phyloP scores from a whole-genome alignment of 2,888 invertebrate species.

The Drosophila paracracens region DNA sequence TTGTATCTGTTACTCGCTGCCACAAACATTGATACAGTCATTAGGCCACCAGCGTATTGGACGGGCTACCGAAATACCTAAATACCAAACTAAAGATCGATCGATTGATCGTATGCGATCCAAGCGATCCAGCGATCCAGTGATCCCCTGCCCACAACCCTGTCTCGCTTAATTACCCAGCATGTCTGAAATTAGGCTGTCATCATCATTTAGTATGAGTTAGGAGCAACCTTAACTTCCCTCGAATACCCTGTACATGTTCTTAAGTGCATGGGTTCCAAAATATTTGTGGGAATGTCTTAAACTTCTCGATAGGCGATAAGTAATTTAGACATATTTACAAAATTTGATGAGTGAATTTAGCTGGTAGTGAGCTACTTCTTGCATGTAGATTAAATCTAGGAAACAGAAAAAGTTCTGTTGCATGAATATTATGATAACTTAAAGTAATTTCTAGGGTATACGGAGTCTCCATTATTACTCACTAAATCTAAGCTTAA shows the following conservation, averaged over 20 bases:
- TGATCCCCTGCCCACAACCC: slow-evolving; percentile 34
- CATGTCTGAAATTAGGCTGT: slow-evolving; percentile 75
- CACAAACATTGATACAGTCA: slow-evolving; percentile 69
- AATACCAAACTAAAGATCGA: slow-evolving; percentile 33
- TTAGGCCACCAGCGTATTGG: slow-evolving; percentile 64
- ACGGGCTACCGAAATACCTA: slow-evolving; percentile 50
- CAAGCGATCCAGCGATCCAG: slow-evolving; percentile 11
- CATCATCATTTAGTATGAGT: slow-evolving; percentile 68
- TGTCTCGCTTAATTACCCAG: slow-evolving; percentile 55
- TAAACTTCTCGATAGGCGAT: not conserved
- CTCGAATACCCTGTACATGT: slow-evolving; percentile 1
- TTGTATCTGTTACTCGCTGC: slow-evolving; percentile 30
- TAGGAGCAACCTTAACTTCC: slow-evolving; percentile 18
- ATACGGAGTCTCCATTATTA: not conserved
- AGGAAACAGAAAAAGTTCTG: not conserved
- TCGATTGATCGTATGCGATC: slow-evolving; percentile 14
- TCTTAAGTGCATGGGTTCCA: not conserved
- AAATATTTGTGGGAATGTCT: slow-evolving; percentile 12
- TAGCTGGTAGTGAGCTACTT: not conserved
- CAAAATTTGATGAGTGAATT: not conserved
- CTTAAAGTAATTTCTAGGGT: not conserved
- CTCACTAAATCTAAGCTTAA: not conserved
- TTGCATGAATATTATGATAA: not conserved
- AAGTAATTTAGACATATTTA: slow-evolving; percentile 4
- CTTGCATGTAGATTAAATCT: not conserved